Percentiles rank a stretch among this genome's conserved stretches.
These are phyloP conservation scores for Penaeus japonicus DNA, from an alignment of 1,140 invertebrate species.

Conservation along the genomic window DNA sequence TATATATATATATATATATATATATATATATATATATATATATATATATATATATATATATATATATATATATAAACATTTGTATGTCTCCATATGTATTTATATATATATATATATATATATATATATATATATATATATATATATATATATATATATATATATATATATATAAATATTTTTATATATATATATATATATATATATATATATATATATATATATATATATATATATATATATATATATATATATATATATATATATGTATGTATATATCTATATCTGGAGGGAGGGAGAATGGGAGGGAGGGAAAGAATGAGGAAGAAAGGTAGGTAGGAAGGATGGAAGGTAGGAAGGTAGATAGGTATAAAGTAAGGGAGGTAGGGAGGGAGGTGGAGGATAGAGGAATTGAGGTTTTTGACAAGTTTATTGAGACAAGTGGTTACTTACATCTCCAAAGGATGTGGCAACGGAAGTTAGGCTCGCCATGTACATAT, in stretches of 20 bases:
- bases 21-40: not conserved
- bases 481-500: not conserved
- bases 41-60: not conserved
- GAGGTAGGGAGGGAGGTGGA: not conserved
- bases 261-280: not conserved
- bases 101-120: not conserved
- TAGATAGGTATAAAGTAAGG: not conserved
- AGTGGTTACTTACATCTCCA: too few species aligned
- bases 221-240: not conserved
- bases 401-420: too few species aligned
- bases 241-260: not conserved
- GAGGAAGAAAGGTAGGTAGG: not conserved
- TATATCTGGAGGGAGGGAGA: not conserved
- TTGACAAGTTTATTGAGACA: too few species aligned
- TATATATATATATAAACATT: not conserved
- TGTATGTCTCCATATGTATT: not conserved
- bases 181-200: not conserved
- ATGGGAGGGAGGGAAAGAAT: not conserved
- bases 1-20: too few species aligned
- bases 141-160: not conserved
- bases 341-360: too few species aligned
- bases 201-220: not conserved
- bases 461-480: too few species aligned
- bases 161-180: not conserved
- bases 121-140: too few species aligned